Percentiles rank a stretch among this genome's conserved stretches.
These are phyloP conservation scores for Neomorphus geoffroyi DNA, from an alignment of 2,797 vertebrate species.

Conservation along the genomic window DNA sequence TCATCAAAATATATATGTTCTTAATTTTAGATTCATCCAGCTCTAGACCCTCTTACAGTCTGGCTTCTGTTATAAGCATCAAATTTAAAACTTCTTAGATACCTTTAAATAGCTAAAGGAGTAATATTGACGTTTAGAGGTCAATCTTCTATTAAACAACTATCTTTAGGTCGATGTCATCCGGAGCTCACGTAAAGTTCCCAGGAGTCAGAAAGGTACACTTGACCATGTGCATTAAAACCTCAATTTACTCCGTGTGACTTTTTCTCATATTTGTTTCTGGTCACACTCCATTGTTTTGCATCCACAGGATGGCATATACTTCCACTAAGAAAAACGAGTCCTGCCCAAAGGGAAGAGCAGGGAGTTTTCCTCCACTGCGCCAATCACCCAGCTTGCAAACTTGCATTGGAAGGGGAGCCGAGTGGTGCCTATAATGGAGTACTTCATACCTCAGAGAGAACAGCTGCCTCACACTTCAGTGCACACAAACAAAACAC, in stretches of 20 bases:
- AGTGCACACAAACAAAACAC: constrained; percentile 57
- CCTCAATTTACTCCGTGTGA: accelerated
- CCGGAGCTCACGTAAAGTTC: background rate
- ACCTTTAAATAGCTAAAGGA: background rate
- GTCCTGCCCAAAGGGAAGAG: background rate
- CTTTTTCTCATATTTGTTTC: background rate
- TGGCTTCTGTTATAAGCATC: background rate
- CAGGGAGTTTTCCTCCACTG: background rate
- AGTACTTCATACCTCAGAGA: constrained; percentile 25
- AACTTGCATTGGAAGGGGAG: background rate
- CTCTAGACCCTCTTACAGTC: background rate
- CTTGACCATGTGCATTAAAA: background rate
- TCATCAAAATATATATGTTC: background rate
- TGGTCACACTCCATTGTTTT: background rate
- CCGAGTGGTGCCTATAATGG: background rate
- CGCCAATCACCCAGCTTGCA: background rate
- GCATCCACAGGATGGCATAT: background rate
- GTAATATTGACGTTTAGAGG: background rate
- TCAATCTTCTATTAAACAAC: background rate
- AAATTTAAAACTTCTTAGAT: background rate
- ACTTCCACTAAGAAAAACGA: background rate
- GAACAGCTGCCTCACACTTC: constrained; percentile 55
- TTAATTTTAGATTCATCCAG: background rate
- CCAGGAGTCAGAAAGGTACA: background rate
- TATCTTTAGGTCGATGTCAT: background rate